A percentile compares a stretch with the other conserved stretches of the same genome.
Conservation (phyloP, 1,140 invertebrate species). For the Tetraneura akinire region DNA sequence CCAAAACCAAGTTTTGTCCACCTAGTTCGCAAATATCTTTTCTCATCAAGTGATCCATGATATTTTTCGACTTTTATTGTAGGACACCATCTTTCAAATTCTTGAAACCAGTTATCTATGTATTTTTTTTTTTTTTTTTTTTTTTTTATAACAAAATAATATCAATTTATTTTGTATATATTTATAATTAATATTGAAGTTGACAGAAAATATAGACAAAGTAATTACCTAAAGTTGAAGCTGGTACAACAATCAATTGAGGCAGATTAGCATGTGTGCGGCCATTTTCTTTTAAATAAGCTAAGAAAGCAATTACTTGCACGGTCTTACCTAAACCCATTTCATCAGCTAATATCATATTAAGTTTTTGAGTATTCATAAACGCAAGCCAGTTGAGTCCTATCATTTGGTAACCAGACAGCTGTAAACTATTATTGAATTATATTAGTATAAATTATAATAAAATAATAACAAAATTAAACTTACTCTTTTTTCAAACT, state of each 20-base stretch:
- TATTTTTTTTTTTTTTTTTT: slow-evolving; percentile 46
- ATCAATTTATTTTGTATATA: no score
- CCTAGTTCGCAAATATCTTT: slow-evolving; percentile 72
- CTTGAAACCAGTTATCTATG: slow-evolving; percentile 85
- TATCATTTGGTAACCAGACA: slow-evolving; percentile 89
- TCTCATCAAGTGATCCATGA: slow-evolving; percentile 84
- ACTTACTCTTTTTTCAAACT: slow-evolving; percentile 63
- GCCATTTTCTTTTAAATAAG: slow-evolving; percentile 77
- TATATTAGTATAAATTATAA: slow-evolving; percentile 54
- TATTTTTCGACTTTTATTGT: slow-evolving; percentile 78
- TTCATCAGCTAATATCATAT: slow-evolving; percentile 91
- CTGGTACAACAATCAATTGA: slow-evolving; percentile 88
- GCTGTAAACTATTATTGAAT: slow-evolving; percentile 63
- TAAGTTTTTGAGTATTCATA: slow-evolving; percentile 84
- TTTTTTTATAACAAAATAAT: background rate
- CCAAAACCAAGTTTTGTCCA: slow-evolving; percentile 76
- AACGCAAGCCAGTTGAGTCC: slow-evolving; percentile 93
- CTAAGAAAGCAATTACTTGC: slow-evolving; percentile 86
- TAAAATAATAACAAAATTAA: slow-evolving; percentile 1
- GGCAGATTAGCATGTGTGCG: slow-evolving; percentile 64
- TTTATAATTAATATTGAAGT: no score
- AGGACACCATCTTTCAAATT: slow-evolving; percentile 84
- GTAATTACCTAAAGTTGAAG: slow-evolving; percentile 78
- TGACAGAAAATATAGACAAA: background rate
- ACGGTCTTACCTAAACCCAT: slow-evolving; percentile 92